phyloP scores from a whole-genome alignment of 2,797 vertebrate species.

The Mergus octosetaceus region DNA sequence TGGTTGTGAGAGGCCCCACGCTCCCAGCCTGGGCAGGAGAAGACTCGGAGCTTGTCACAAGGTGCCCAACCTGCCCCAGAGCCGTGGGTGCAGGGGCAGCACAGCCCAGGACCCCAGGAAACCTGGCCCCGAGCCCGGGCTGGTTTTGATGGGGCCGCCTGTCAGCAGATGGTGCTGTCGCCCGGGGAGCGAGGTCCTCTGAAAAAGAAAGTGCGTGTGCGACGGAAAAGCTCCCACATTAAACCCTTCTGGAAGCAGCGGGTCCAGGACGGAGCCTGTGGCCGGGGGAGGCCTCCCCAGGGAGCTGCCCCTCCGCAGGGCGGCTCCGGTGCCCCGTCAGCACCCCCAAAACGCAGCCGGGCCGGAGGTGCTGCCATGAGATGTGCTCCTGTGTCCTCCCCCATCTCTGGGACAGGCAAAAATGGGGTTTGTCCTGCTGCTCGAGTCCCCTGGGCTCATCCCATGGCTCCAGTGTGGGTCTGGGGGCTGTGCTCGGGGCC shows the following conservation, averaged over 20 bases:
- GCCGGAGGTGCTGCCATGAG: background rate
- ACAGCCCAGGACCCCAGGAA: background rate
- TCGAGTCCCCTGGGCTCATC: background rate
- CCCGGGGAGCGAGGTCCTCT: background rate
- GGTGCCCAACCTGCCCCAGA: background rate
- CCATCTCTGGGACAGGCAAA: background rate
- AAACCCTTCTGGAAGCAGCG: no score
- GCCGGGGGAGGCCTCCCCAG: background rate
- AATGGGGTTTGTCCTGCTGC: background rate
- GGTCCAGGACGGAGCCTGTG: fast-evolving
- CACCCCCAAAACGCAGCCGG: fast-evolving
- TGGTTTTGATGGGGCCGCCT: fast-evolving
- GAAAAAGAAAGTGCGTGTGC: background rate
- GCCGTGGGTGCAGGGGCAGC: background rate
- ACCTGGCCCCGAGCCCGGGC: background rate
- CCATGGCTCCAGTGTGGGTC: background rate
- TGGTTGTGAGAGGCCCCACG: no score
- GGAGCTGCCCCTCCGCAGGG: background rate
- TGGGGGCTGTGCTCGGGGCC: background rate
- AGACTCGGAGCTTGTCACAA: no score
- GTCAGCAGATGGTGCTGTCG: constrained; percentile 1
- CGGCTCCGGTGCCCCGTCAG: fast-evolving
- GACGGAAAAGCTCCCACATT: fast-evolving
- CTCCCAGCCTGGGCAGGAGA: no score
- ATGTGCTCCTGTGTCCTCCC: fast-evolving